Percentiles rank a stretch among this genome's conserved stretches.
Conservation (phyloP, 1,140 invertebrate genomes). For the Drosophila santomea region DNA sequence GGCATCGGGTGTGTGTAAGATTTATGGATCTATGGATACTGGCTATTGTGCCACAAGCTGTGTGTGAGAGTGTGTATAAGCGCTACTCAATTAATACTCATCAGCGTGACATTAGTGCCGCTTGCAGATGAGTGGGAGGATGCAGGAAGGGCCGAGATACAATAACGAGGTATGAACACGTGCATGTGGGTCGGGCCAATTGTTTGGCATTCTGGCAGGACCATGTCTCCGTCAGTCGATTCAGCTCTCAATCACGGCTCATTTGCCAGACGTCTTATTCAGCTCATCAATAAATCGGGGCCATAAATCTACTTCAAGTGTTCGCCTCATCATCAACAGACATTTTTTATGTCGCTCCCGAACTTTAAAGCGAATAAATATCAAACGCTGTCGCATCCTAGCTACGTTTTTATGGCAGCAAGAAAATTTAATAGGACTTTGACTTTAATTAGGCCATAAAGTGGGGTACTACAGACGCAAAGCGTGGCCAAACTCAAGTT, state of each 20-base stretch:
- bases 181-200: constrained; percentile 53
- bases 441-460: constrained; percentile 75
- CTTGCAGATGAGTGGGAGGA: constrained; percentile 40
- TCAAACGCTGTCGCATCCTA: constrained; percentile 41
- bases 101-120: constrained; percentile 81
- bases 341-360: constrained; percentile 13
- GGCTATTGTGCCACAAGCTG: constrained; percentile 5
- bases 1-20: constrained; percentile 61
- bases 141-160: constrained; percentile 44
- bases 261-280: constrained; percentile 39
- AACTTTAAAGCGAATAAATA: constrained; percentile 61
- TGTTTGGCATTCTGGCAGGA: constrained; percentile 27
- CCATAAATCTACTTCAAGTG: constrained; percentile 57
- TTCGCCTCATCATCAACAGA: constrained; percentile 28
- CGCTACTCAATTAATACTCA: constrained; percentile 81
- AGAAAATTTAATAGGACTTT: constrained; percentile 60
- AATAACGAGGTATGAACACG: constrained; percentile 63
- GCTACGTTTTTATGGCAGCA: constrained; percentile 34
- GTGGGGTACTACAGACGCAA: constrained; percentile 39
- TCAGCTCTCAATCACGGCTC: constrained; percentile 48
- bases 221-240: constrained; percentile 2
- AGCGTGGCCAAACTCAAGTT: constrained; percentile 36
- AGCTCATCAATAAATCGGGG: constrained; percentile 58
- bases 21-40: constrained; percentile 46
- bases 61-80: constrained; percentile 38